Conservation (phyloP, 2,797 vertebrate species). For the Cyprinella venusta region DNA sequence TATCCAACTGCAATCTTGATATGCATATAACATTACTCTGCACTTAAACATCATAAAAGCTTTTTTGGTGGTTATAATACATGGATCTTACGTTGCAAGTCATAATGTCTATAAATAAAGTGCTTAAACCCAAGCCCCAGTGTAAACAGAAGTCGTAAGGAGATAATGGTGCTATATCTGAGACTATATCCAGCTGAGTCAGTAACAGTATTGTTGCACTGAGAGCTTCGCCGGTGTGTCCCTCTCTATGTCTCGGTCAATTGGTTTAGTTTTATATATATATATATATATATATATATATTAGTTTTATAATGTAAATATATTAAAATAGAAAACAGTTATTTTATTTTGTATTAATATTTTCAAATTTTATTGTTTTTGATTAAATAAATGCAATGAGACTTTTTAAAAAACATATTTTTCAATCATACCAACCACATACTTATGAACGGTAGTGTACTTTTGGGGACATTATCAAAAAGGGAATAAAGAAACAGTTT, state of each 20-base stretch:
- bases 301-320: too few species aligned
- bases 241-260: conserved; percentile 71
- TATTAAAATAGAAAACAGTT: too few species aligned
- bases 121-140: conserved; percentile 9
- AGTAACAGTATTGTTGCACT: conserved; percentile 34
- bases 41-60: background rate
- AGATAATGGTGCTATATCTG: conserved; percentile 37
- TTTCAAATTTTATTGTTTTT: too few species aligned
- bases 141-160: conserved; percentile 13
- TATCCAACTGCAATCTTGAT: conserved; percentile 6
- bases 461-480: background rate
- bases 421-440: background rate
- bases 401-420: too few species aligned
- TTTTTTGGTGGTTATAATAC: conserved; percentile 14
- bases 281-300: too few species aligned
- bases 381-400: too few species aligned
- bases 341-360: too few species aligned
- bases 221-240: conserved; percentile 49
- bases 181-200: conserved; percentile 30
- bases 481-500: background rate
- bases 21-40: conserved; percentile 1
- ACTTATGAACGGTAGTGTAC: background rate
- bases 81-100: background rate
- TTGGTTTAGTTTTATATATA: too few species aligned
- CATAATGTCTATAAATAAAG: background rate